Evolutionary conservation across 2,113 vertebrate genomes (phyloP), one percentile per base, ranked within the genome.

Genomic region (Cochlearius cochlearius): DNA sequence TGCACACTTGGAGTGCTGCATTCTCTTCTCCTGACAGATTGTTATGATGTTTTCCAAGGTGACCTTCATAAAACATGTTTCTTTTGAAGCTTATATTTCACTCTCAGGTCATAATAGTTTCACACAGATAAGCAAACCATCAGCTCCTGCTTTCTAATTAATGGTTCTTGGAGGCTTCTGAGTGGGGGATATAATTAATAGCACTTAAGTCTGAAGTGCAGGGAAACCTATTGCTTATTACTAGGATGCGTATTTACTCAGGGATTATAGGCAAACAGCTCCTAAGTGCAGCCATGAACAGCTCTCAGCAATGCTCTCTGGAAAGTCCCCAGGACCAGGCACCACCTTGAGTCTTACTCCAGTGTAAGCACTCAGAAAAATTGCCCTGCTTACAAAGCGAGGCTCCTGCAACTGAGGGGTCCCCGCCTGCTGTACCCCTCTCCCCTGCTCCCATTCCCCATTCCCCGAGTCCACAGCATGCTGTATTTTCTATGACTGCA

Each of bases 151-250:
- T 88, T 90, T 91, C 80, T 96, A 97, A 97, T 97, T 96, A 95
- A 95, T 91, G 50, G 64, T 94, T 94, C 86, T 96, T 93, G 64
- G 60, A 76, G 83, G 41, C 75, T 91, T 88, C 71, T 94, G 83
- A 94, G 92, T 79, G 58, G 80, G 67, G 69, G 58, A 93, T 86
- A 81, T 96, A 96, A 97, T 97, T 95, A 97, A 97, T 94, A 92
- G 88, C 83, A 97, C 80, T 94, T 93, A 94, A 95, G 55, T 86
- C 86, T 95, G 68, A 43, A 95, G 94, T 81, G 77, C 67, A 90
- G 55, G 32, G 67, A 86, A 95, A 93, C 92, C 94, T 77, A 76
- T 30, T 86, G 80, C 77, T 22, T 75, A 95, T 92, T 95, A 93
- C 71, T 64, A 82, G 92, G 80, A 88, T 79, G 80, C 63, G 81